Evolutionary conservation across 1,140 invertebrate species (phyloP).

Genomic region (Scylla paramamosain): DNA sequence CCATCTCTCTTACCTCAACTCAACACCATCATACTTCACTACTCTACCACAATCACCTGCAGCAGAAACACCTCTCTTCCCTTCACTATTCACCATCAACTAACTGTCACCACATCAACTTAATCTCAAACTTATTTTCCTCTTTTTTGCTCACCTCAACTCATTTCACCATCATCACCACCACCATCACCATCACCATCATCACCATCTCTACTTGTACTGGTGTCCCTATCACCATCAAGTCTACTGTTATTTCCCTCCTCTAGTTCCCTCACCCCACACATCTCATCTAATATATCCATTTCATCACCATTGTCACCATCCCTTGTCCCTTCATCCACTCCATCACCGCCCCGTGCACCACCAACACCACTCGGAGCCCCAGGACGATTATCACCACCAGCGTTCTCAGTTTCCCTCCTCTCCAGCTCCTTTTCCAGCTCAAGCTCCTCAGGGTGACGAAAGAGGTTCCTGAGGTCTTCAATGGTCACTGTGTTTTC

Average conservation of each 20-base stretch:
- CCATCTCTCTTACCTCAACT: no score
- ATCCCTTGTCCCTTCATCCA: not conserved
- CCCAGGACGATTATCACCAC: not conserved
- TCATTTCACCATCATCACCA: not conserved
- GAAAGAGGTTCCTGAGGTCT: slow-evolving; percentile 77
- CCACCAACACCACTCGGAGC: not conserved
- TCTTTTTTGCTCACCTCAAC: not conserved
- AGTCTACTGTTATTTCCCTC: not conserved
- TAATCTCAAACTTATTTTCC: no score
- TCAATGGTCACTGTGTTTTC: slow-evolving; percentile 78
- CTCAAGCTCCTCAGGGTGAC: slow-evolving; percentile 78
- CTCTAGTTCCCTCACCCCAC: no score
- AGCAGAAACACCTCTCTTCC: no score
- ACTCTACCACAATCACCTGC: no score
- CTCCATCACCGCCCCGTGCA: not conserved
- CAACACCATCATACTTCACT: no score
- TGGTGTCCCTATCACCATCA: not conserved
- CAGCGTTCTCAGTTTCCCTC: not conserved
- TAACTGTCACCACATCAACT: no score
- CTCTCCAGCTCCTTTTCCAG: slow-evolving; percentile 78
- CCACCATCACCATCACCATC: not conserved
- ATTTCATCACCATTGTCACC: not conserved
- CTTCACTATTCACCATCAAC: no score
- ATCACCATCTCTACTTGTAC: not conserved
- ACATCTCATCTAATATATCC: no score